These are phyloP conservation scores for Mus caroli DNA, from an alignment of 2,797 vertebrate genomes.

Conservation along the genomic window DNA sequence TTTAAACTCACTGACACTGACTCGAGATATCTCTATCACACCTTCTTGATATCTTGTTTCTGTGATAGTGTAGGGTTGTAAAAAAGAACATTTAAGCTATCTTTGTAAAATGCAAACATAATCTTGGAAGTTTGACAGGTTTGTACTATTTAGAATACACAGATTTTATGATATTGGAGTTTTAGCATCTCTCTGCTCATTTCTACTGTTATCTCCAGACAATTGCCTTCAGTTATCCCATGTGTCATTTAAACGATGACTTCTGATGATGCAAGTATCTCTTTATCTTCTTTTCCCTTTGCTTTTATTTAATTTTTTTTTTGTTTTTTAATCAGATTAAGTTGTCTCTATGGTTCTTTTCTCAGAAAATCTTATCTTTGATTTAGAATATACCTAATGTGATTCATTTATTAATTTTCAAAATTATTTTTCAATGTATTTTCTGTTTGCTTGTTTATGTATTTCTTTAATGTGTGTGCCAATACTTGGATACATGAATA, in stretches of 20 bases:
- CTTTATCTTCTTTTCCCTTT: not conserved
- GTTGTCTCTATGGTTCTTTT: not conserved
- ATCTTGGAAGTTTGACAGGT: not conserved
- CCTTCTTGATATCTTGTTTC: not conserved
- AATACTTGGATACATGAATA: not conserved
- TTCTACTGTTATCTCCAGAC: not conserved
- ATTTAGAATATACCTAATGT: not conserved
- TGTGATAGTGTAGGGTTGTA: not conserved
- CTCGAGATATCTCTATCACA: not conserved
- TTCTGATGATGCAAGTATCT: not conserved
- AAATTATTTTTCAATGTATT: not conserved
- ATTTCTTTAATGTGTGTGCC: not conserved
- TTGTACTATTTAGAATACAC: not conserved
- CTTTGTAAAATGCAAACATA: not conserved
- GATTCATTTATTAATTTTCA: not conserved
- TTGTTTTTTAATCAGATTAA: not conserved
- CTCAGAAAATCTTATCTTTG: not conserved
- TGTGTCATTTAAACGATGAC: not conserved
- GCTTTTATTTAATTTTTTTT: not conserved
- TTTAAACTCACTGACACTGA: not conserved
- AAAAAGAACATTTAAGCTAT: not conserved
- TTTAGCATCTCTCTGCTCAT: not conserved
- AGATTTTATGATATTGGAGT: not conserved
- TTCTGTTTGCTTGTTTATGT: not conserved
- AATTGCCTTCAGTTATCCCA: rapidly evolving